Evolutionary conservation across 2,888 invertebrate species (phyloP), one percentile per base, ranked within the genome.

Genomic region (Dilophus febrilis): DNA sequence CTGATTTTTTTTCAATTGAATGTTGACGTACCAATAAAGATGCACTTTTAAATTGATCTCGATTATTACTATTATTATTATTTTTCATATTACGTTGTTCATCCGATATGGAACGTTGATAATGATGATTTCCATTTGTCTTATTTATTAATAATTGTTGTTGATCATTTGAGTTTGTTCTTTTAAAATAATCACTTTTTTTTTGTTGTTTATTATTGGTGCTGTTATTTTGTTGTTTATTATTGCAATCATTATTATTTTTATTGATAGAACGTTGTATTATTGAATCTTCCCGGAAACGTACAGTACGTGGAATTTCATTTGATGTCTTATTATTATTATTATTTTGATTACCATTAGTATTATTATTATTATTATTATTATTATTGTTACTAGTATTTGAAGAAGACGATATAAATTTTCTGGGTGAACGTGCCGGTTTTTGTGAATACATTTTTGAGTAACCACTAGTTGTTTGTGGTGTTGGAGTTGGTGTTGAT

Each of bases 201-300:
- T 22, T 6, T 31, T 16, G 22, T 40, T 43, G 47, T 38, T 44
- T 37, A 42, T 48, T 48, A 34, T 40, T 44, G n/a, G 36, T 38
- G 14, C 38, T 42, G 40, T 33, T 48, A 32, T 14, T 17, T 40
- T 49, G 48, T 34, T 48, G 50, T 41, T 49, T 50, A 19, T 38
- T 44, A 40, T 47, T 47, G 34, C 44, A 47, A 36, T 41, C 43
- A 46, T 41, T 40, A 36, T 8, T 35, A 33, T 34, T 36, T 33
- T 26, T 16, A 38, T 27, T n/a, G 11, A 22, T 22, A 6, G 22
- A 6, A 8, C 22, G 22, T 22, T 22, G 22, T 22, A 22, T 22
- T 22, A 22, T 22, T 22, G 22, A n/a, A n/a, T n/a, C n/a, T n/a
- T n/a, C n/a, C n/a, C n/a, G n/a, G n/a, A n/a, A n/a, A n/a, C n/a